Base-by-base conservation (phyloP, 2,888 invertebrate genomes). In the Apotomis betuletana region DNA sequence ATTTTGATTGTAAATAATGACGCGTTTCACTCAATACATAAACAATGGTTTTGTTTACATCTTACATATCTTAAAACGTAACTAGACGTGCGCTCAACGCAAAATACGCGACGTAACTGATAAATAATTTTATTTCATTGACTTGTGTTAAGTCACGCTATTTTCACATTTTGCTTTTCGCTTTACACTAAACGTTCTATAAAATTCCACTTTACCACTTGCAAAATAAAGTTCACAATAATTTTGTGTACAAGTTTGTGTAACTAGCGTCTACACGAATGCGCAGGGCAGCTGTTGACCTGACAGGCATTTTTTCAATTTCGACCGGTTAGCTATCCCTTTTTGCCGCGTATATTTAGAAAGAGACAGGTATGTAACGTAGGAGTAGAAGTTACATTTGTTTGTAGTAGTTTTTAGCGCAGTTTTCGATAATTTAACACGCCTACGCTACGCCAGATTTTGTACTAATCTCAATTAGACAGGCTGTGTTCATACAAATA, bases 1-100 rank as follows among this genome's bases (percentile, higher is more conserved):
- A 87, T 84, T 78, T 77, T 81, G 75, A 57, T 61, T 70, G 52
- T 72, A 61, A 75, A 69, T 61, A 49, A 74, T 60, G 73, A 72
- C 69, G 65, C 74, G 69, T 81, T 82, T 84, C 85, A 85, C 85
- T 83, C 78, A 83, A 75, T 67, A 71, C 52, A 67, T 70, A 75
- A 75, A 78, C 78, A 83, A 77, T 76, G 77, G 86, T 87, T 89
- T 71, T 71, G 89, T 90, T 90, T 90, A 90, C 90, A 90, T 90
- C 85, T 86, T 89, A 84, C 72, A 78, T 76, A 62, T 52, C 57
- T 68, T 74, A 62, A 68, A 65, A 74, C 76, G 54, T 69, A 68
- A 74, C 75, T 54, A 54, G 8, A 79, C 82, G 80, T 76, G 63
- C 70, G 36, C 63, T 54, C 77, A 38, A 15, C 0, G 6, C 57